Evolutionary conservation across 2,888 invertebrate species (phyloP), one percentile per base, ranked within the genome.

Genomic region (Gari tellinella): DNA sequence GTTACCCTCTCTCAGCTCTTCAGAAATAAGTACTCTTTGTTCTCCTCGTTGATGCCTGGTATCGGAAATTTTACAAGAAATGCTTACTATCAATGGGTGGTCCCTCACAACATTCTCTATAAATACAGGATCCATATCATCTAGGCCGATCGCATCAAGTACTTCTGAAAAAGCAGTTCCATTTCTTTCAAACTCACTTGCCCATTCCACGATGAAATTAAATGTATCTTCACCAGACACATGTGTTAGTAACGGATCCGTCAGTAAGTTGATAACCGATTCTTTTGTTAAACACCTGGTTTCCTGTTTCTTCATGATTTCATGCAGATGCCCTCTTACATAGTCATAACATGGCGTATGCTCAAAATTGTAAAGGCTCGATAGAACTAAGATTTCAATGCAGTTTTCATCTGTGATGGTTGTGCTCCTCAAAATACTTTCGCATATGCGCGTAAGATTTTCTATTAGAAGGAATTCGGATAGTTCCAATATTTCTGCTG

Each of bases 401-500:
- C 65, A 65, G 38, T 56, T 72, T 17, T 61, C 52, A 1, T 51
- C 57, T 0, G 62, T 46, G 1, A 66, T 17, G 14, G 25, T 14
- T 12, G 15, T 17, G 2, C 17, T 8, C 14, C 49, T 62, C 2
- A 72, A 26, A 62, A 62, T 61, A 10, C 17, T 41, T 12, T 66
- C 38, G 55, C 72, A 72, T 3, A 45, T 40, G 8, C 61, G 41
- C 52, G 68, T 74, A 14, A 74, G 45, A 21, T 61, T 61, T 26
- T 60, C 56, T 21, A 68, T 68, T 10, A 74, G 19, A 5, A 74
- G 46, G 46, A 64, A 74, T 53, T 74, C 74, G 0, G 74, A 61
- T 10, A 69, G 15, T 19, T 74, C 57, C 0, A 74, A 14, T 2
- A 69, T 40, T 14, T 21, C 45, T 25, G 49, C 55, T 0, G 65